A percentile compares a stretch with the other conserved stretches of the same genome.
phyloP scores from a whole-genome alignment of 2,113 vertebrate species.

The Pelodiscus sinensis region DNA sequence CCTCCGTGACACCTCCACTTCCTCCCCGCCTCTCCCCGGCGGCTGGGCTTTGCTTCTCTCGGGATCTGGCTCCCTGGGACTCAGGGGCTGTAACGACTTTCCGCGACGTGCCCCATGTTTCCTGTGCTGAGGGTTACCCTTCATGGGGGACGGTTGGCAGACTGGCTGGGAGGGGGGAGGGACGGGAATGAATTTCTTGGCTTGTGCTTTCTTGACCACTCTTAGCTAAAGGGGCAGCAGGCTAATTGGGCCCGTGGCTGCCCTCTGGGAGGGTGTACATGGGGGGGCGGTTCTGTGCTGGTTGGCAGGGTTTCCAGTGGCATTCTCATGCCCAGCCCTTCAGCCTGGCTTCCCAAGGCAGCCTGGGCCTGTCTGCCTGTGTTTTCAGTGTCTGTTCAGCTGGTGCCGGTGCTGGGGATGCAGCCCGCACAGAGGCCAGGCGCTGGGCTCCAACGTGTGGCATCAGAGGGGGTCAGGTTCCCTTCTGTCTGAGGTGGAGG shows the following conservation, averaged over 20 bases:
- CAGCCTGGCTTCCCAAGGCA: background rate
- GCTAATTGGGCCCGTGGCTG: rapidly evolving
- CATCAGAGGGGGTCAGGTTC: background rate
- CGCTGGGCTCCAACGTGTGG: background rate
- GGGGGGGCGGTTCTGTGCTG: background rate
- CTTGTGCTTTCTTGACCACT: background rate
- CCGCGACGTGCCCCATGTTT: background rate
- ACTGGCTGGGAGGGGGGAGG: background rate
- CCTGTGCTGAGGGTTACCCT: background rate
- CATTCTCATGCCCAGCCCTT: background rate
- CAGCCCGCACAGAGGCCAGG: background rate
- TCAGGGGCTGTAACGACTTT: background rate
- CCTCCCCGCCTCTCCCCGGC: background rate
- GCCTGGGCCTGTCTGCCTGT: background rate
- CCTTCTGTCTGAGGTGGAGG: background rate
- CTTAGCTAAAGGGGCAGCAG: background rate
- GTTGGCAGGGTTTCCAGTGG: background rate
- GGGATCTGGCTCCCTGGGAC: background rate
- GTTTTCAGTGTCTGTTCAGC: background rate
- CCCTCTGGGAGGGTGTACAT: background rate
- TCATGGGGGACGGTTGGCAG: background rate
- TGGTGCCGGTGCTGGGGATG: background rate
- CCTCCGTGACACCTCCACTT: background rate
- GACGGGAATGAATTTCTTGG: rapidly evolving
- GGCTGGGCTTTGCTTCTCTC: background rate